Evolutionary conservation across 2,797 vertebrate genomes (phyloP).

Genomic region (Nyctalus aviator): DNA sequence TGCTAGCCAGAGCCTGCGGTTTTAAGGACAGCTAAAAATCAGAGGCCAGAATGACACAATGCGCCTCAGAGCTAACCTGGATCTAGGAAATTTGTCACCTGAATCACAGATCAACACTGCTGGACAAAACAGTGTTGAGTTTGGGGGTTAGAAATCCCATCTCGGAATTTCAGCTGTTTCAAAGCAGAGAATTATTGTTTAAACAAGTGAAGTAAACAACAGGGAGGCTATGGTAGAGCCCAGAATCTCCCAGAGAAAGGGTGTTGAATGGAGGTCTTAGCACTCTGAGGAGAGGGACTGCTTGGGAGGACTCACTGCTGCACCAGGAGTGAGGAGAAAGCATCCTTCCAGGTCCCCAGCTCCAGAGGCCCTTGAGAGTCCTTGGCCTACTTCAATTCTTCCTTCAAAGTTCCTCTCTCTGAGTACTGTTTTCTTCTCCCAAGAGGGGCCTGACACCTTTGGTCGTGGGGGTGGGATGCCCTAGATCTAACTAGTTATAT

Average conservation of each 20-base stretch:
- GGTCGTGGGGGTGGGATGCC: fast-evolving
- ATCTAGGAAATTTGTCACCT: not conserved
- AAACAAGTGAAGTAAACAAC: not conserved
- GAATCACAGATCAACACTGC: not conserved
- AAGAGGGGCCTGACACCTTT: not conserved
- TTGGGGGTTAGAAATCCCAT: not conserved
- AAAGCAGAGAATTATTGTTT: not conserved
- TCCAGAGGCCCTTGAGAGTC: not conserved
- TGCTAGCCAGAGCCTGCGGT: not conserved
- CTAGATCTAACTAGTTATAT: not conserved
- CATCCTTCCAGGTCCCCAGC: too few relatives aligned
- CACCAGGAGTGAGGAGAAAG: not conserved
- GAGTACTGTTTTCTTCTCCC: not conserved
- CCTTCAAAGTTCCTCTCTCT: not conserved
- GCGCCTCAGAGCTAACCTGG: not conserved
- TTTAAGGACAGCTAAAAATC: slow-evolving; percentile 14
- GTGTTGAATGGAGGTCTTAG: not conserved
- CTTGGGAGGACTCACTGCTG: not conserved
- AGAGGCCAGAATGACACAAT: not conserved
- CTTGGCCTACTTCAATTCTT: not conserved
- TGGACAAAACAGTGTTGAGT: not conserved
- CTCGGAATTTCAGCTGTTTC: slow-evolving; percentile 6
- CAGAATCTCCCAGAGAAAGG: not conserved
- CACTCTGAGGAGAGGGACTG: not conserved
- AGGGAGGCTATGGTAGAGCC: not conserved